Evolutionary conservation across 2,113 vertebrate species (phyloP).

Genomic region (Eubucco bourcierii): DNA sequence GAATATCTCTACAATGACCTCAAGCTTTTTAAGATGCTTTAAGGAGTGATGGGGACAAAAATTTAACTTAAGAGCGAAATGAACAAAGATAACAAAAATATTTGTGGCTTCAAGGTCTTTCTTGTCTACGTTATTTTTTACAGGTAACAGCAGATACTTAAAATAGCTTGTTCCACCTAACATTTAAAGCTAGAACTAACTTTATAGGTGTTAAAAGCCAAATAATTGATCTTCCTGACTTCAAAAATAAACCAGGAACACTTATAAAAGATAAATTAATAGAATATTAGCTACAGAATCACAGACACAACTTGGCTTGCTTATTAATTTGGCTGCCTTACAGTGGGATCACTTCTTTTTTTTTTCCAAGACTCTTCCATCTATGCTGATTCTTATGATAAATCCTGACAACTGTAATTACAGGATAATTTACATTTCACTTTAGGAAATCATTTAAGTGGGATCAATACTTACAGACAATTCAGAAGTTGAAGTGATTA

Average conservation of each 20-base stretch:
- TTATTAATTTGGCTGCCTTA: constrained; percentile 38
- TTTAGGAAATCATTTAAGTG: constrained; percentile 54
- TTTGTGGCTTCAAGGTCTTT: background rate
- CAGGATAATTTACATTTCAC: constrained; percentile 36
- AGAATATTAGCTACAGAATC: constrained; percentile 5
- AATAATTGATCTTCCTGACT: constrained; percentile 34
- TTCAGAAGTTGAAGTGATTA: constrained; percentile 32
- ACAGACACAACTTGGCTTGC: background rate
- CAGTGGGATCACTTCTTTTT: background rate
- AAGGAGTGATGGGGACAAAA: background rate
- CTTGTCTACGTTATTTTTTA: background rate
- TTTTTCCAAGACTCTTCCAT: background rate
- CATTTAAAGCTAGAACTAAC: constrained; percentile 30
- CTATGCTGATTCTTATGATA: constrained; percentile 14
- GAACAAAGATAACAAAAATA: background rate
- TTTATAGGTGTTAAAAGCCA: constrained; percentile 36
- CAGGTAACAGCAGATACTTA: background rate
- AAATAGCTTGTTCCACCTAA: background rate
- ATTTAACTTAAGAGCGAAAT: background rate
- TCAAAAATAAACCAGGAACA: constrained; percentile 44
- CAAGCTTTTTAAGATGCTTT: no score
- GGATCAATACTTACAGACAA: constrained; percentile 25
- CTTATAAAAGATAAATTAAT: constrained; percentile 61
- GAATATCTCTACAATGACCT: background rate
- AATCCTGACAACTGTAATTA: constrained; percentile 39